Percentiles rank a stretch among this genome's conserved stretches.
Conservation (phyloP, 2,888 invertebrate species). For the Ferdinandea cuprea region DNA sequence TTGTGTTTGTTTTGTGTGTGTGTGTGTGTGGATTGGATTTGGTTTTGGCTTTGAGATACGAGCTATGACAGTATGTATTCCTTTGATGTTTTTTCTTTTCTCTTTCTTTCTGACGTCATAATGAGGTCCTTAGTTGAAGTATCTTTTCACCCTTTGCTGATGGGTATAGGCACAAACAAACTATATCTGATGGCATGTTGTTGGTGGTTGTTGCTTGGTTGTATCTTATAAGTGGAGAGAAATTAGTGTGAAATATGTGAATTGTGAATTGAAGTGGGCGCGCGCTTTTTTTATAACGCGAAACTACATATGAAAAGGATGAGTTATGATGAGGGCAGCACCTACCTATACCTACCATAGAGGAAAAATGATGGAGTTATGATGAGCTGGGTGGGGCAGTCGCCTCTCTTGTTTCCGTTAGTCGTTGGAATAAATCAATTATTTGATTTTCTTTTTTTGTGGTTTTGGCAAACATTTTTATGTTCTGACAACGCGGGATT, state of each 20-base stretch:
- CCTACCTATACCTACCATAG: too few species aligned
- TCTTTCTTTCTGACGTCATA: slow-evolving; percentile 58
- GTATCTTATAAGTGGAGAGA: slow-evolving; percentile 60
- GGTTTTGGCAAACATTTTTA: slow-evolving; percentile 8
- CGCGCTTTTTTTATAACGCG: neutral
- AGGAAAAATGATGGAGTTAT: neutral
- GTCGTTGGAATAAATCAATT: slow-evolving; percentile 47
- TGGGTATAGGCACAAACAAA: too few species aligned
- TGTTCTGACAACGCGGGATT: too few species aligned
- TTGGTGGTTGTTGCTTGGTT: slow-evolving; percentile 28
- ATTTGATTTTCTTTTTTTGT: neutral
- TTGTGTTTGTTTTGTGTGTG: slow-evolving; percentile 47
- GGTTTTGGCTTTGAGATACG: too few species aligned
- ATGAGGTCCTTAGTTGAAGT: slow-evolving; percentile 62
- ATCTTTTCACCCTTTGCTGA: slow-evolving; percentile 58
- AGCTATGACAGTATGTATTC: too few species aligned
- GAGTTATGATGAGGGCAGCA: slow-evolving; percentile 42
- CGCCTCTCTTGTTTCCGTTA: slow-evolving; percentile 27
- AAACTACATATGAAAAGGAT: slow-evolving; percentile 35
- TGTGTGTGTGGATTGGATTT: slow-evolving; percentile 21
- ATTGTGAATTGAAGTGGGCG: slow-evolving; percentile 60
- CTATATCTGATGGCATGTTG: too few species aligned
- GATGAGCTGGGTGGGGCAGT: slow-evolving; percentile 22
- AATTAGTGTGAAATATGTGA: slow-evolving; percentile 67
- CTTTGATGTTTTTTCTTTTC: slow-evolving; percentile 59